Percentiles rank a stretch among this genome's conserved stretches.
Evolutionary conservation across 1,140 invertebrate species (phyloP).

Genomic region (Pinna nobilis): DNA sequence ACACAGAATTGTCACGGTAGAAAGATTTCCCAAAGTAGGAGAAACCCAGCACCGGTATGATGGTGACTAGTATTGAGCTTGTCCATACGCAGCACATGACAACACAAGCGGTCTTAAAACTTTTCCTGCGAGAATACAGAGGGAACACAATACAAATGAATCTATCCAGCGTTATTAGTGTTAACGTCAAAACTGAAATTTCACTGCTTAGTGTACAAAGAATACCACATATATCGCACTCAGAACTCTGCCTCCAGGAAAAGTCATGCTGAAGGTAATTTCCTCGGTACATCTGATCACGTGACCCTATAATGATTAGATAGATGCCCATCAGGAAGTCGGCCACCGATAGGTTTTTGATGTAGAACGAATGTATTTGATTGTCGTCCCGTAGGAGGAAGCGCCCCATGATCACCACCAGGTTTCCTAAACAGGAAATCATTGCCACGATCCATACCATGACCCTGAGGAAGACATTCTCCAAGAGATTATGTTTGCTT

Average conservation of each 20-base stretch:
- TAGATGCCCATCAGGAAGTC: slow-evolving; percentile 89
- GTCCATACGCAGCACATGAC: slow-evolving; percentile 81
- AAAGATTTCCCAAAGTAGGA: slow-evolving; percentile 75
- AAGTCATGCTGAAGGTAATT: slow-evolving; percentile 80
- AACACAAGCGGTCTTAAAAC: slow-evolving; percentile 74
- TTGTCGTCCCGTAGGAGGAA: slow-evolving; percentile 77
- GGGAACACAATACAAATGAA: slow-evolving; percentile 82
- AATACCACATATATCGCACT: slow-evolving; percentile 62
- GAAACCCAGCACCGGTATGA: slow-evolving; percentile 82
- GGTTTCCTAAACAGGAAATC: slow-evolving; percentile 81
- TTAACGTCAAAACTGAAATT: slow-evolving; percentile 84
- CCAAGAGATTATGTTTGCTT: slow-evolving; percentile 81
- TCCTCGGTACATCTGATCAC: slow-evolving; percentile 81
- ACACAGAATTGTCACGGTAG: slow-evolving; percentile 70
- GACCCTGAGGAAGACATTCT: slow-evolving; percentile 79
- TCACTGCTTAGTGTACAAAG: slow-evolving; percentile 69
- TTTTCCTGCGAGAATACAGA: slow-evolving; percentile 67
- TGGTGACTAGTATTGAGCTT: slow-evolving; percentile 79
- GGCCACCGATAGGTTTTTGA: slow-evolving; percentile 84
- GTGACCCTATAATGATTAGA: slow-evolving; percentile 81
- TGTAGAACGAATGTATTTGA: slow-evolving; percentile 77
- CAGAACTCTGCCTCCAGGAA: slow-evolving; percentile 83
- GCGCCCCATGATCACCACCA: slow-evolving; percentile 82
- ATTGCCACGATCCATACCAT: slow-evolving; percentile 85
- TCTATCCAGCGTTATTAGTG: slow-evolving; percentile 86